Evolutionary conservation across 2,888 invertebrate genomes (phyloP).

Genomic region (Mongoloraphidia duomilia): DNA sequence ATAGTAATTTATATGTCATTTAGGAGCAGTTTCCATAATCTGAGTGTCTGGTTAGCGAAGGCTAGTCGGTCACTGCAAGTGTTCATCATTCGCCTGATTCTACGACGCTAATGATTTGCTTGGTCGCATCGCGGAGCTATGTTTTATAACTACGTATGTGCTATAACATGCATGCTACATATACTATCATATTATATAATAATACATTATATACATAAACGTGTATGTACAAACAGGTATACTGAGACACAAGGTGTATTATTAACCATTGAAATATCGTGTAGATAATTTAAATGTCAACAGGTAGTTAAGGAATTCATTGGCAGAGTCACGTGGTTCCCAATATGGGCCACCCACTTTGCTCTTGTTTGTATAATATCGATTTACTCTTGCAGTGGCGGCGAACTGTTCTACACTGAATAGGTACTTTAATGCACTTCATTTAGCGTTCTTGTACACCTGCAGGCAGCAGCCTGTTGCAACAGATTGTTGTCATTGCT

Average conservation of each 20-base stretch:
- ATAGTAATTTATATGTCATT: constrained; percentile 11
- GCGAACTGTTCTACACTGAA: too few species aligned
- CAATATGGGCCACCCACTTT: constrained; percentile 15
- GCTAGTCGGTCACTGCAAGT: not conserved
- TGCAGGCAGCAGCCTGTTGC: too few species aligned
- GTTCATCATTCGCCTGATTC: not conserved
- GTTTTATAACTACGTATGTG: not conserved
- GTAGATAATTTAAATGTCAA: constrained; percentile 20
- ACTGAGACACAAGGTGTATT: constrained; percentile 11
- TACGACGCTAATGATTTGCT: not conserved
- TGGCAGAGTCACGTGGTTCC: constrained; percentile 6
- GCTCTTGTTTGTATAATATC: not conserved
- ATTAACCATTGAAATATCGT: constrained; percentile 18
- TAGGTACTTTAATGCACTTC: too few species aligned
- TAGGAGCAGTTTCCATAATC: constrained; percentile 5
- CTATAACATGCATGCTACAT: not conserved
- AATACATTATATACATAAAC: not conserved
- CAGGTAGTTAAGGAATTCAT: constrained; percentile 17
- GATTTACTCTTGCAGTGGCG: too few species aligned
- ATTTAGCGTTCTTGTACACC: too few species aligned
- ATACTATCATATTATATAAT: not conserved
- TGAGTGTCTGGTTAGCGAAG: not conserved
- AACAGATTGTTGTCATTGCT: too few species aligned
- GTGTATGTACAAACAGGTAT: not conserved
- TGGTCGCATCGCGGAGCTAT: not conserved